Percentiles rank a stretch among this genome's conserved stretches.
phyloP scores from a whole-genome alignment of 2,113 vertebrate genomes.

The Caranx ignobilis region DNA sequence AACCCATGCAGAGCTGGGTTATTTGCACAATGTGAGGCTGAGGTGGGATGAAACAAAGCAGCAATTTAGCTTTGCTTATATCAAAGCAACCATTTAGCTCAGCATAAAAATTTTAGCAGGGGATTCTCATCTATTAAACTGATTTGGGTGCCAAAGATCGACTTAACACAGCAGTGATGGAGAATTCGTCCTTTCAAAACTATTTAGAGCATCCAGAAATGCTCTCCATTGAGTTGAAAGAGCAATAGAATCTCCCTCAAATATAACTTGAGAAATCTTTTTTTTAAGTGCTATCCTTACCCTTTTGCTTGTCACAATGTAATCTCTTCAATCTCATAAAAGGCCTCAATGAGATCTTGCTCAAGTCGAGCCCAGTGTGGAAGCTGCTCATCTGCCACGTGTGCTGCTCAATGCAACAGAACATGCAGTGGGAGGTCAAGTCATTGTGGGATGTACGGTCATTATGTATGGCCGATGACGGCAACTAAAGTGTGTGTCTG shows the following conservation, averaged over 20 bases:
- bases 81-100: not conserved
- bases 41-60: not conserved
- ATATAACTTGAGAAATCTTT: conserved; percentile 38
- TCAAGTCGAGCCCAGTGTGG: conserved; percentile 26
- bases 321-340: conserved; percentile 54
- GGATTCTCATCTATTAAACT: conserved; percentile 28
- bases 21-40: not conserved
- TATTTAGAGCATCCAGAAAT: not conserved
- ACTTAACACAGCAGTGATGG: not conserved
- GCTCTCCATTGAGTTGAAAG: conserved; percentile 16
- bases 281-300: not conserved
- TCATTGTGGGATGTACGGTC: conserved; percentile 29
- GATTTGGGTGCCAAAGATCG: conserved; percentile 15
- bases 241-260: conserved; percentile 12
- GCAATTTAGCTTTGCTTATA: conserved; percentile 4
- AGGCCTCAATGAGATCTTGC: conserved; percentile 42
- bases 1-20: not conserved
- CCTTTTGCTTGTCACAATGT: conserved; percentile 45
- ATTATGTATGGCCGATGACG: conserved; percentile 30
- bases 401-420: conserved; percentile 34
- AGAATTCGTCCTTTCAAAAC: conserved; percentile 15
- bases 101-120: conserved; percentile 16
- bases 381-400: conserved; percentile 39
- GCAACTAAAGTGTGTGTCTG: conserved; percentile 33
- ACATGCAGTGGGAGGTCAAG: conserved; percentile 40